A percentile compares a stretch with the other conserved stretches of the same genome.
These are phyloP conservation scores for Drosophila neonasuta DNA, from an alignment of 2,888 invertebrate species.

Conservation along the genomic window DNA sequence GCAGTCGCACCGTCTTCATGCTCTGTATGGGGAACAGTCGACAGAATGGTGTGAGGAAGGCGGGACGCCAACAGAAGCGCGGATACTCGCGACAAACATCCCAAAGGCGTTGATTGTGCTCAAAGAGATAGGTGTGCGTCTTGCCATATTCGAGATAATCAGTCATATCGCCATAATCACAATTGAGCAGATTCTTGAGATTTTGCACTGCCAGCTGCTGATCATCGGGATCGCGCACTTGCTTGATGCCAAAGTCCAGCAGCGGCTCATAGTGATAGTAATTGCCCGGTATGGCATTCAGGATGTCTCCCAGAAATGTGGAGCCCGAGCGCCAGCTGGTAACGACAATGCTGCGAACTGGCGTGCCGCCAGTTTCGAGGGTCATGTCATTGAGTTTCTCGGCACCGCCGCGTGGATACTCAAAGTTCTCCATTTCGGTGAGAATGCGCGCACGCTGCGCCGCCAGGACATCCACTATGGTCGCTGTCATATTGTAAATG, in stretches of 20 bases:
- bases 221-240: conserved; percentile 89
- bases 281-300: conserved; percentile 92
- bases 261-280: conserved; percentile 96
- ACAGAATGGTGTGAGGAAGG: conserved; percentile 90
- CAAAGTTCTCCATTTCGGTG: conserved; percentile 85
- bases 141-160: conserved; percentile 91
- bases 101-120: conserved; percentile 93
- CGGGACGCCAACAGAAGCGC: conserved; percentile 86
- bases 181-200: conserved; percentile 88
- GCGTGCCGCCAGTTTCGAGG: conserved; percentile 86
- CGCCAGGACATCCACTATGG: conserved; percentile 84
- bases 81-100: conserved; percentile 88
- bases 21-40: conserved; percentile 93
- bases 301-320: conserved; percentile 92
- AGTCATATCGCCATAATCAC: conserved; percentile 89
- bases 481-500: conserved; percentile 81
- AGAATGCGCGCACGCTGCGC: conserved; percentile 84
- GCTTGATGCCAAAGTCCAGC: conserved; percentile 90
- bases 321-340: conserved; percentile 97
- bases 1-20: conserved; percentile 92
- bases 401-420: conserved; percentile 85
- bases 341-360: conserved; percentile 89
- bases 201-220: conserved; percentile 87
- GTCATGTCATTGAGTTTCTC: conserved; percentile 87
- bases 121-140: conserved; percentile 90